Evolutionary conservation across 1,140 invertebrate species (phyloP), one percentile per base, ranked within the genome.

Genomic region (Pentalonia nigronervosa): DNA sequence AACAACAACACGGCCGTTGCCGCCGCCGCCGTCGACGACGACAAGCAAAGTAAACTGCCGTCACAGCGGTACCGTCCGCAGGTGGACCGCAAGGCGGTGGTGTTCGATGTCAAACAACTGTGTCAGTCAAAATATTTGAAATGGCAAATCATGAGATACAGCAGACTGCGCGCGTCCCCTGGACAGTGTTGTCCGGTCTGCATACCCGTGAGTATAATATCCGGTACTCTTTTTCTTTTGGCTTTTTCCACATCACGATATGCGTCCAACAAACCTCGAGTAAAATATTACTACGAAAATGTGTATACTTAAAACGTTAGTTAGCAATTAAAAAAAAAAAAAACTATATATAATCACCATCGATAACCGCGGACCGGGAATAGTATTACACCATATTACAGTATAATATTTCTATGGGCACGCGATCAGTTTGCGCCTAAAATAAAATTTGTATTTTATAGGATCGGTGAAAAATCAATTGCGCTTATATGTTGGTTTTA

Each of bases 171-270:
- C 25, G 36, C 50, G 21, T 56, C 41, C 8, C 0, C 30, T 0
- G 91, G 91, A 53, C 81, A 84, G 7, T 45, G 48, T 30, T 93
- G 91, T 93, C 41, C 91, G 7, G 81, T 93, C 56, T 93, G 91
- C 48, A 56, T 86, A 56, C 91, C 91, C 34, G 91, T 91, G 34
- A 91, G 90, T 41, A 36, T 56, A 48, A 48, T 11, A 21, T 20
- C 17, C 20, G 60, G 30, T 67, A 30, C 30, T 67, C 30, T 67
- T 21, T 50, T 20, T 0, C 50, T 6, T 67, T 67, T 67, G 0
- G 2, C n/a, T 67, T 67, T 14, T 9, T 67, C 30, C 9, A 11
- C 25, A 30, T 14, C 9, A 14, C 11, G 56, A 20, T 17, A 7
- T 25, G 53, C 23, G 56, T 14, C 60, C 6, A n/a, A n/a, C 30